phyloP scores from a whole-genome alignment of 2,797 vertebrate genomes.

The Iguana delicatissima region DNA sequence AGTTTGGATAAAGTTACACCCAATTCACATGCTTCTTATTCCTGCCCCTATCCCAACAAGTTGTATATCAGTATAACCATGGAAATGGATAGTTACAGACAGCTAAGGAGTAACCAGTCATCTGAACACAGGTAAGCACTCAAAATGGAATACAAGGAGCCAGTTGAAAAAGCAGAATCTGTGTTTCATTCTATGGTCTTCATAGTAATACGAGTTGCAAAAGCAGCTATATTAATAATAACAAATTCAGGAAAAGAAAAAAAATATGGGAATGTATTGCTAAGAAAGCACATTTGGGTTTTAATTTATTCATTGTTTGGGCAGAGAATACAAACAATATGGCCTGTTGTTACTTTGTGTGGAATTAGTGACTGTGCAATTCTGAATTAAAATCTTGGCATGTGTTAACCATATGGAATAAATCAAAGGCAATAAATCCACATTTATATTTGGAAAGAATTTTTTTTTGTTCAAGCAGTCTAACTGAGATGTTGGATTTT shows the following conservation, averaged over 20 bases:
- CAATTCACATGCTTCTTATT: neutral
- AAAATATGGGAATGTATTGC: constrained; percentile 1
- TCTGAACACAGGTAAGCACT: neutral
- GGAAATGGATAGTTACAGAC: neutral
- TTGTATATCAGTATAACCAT: neutral
- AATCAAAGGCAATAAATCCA: constrained; percentile 16
- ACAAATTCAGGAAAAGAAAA: neutral
- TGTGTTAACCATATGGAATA: neutral
- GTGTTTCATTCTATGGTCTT: neutral
- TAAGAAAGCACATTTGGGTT: neutral
- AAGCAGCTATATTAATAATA: too few relatives aligned
- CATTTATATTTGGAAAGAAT: neutral
- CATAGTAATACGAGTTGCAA: too few relatives aligned
- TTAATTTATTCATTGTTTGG: constrained; percentile 15
- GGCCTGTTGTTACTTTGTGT: neutral
- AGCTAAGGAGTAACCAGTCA: neutral
- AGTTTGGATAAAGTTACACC: neutral
- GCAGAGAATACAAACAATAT: neutral
- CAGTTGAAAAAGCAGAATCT: neutral
- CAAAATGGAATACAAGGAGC: neutral
- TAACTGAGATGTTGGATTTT: neutral
- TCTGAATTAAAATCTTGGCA: constrained; percentile 16
- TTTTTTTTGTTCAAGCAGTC: neutral
- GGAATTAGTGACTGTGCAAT: neutral
- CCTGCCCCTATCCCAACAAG: neutral